These are phyloP conservation scores for Synaphobranchus kaupii DNA, from an alignment of 2,797 vertebrate genomes.

Conservation along the genomic window DNA sequence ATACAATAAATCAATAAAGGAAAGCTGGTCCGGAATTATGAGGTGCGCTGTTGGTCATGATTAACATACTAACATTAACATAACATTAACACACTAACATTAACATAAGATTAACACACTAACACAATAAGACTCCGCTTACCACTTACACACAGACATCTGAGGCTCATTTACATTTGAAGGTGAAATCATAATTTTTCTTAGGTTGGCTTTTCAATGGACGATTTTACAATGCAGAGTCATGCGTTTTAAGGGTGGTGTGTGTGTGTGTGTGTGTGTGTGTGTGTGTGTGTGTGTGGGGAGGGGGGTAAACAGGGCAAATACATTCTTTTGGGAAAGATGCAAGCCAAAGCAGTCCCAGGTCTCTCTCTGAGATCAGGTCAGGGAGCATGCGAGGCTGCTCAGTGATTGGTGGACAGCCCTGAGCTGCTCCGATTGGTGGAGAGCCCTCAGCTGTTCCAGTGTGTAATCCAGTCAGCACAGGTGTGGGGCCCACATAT, in stretches of 20 bases:
- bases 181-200: not conserved
- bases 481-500: slow-evolving; percentile 12
- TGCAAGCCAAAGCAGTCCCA: not conserved
- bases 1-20: too few relatives aligned
- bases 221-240: slow-evolving; percentile 3
- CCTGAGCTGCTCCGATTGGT: not conserved
- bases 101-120: not conserved
- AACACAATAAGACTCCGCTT: too few relatives aligned
- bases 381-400: not conserved
- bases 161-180: not conserved
- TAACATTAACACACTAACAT: too few relatives aligned
- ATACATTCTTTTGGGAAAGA: not conserved
- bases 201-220: not conserved
- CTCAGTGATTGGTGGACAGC: not conserved
- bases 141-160: not conserved
- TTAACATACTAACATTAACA: too few relatives aligned
- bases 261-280: too few relatives aligned
- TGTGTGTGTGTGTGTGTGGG: too few relatives aligned
- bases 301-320: not conserved
- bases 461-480: not conserved
- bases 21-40: too few relatives aligned
- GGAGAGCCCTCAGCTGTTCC: not conserved
- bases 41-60: too few relatives aligned
- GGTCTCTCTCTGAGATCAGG: not conserved
- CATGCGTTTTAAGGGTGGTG: not conserved